Evolutionary conservation across 2,797 vertebrate genomes (phyloP).

Genomic region (Hydrophis major): DNA sequence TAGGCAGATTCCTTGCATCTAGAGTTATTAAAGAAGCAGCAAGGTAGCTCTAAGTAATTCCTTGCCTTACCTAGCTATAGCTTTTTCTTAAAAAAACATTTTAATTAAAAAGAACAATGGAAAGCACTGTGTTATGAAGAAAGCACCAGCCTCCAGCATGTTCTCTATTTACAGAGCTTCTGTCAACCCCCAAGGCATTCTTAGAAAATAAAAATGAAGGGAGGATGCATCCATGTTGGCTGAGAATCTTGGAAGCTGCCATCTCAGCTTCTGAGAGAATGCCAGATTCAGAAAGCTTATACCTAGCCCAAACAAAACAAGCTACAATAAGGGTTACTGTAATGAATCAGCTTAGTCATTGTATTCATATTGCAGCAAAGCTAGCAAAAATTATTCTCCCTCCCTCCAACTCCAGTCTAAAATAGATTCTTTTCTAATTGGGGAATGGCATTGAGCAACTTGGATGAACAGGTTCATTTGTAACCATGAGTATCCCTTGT

Average conservation of each 20-base stretch:
- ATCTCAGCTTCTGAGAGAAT: not conserved
- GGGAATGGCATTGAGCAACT: not conserved
- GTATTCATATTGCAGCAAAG: not conserved
- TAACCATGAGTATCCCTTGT: not conserved
- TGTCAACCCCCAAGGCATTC: not conserved
- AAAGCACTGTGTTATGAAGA: not conserved
- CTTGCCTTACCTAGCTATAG: not conserved
- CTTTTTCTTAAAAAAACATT: not conserved
- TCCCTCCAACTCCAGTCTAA: not conserved
- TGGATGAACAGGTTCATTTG: not conserved
- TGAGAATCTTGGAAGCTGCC: not conserved
- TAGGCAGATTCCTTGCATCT: not conserved
- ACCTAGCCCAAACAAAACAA: not conserved
- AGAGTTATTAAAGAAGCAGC: not conserved
- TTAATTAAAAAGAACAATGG: not conserved
- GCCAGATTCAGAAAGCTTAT: not conserved
- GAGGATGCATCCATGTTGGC: not conserved
- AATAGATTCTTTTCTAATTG: not conserved
- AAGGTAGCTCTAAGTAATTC: not conserved
- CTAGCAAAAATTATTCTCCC: not conserved
- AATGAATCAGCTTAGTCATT: not conserved
- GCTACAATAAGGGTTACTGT: not conserved
- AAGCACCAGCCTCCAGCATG: not conserved
- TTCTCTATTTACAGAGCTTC: not conserved
- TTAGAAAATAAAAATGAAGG: not conserved